Percentiles rank a stretch among this genome's conserved stretches.
Evolutionary conservation across 2,113 vertebrate genomes (phyloP).

Genomic region (Athene cunicularia): DNA sequence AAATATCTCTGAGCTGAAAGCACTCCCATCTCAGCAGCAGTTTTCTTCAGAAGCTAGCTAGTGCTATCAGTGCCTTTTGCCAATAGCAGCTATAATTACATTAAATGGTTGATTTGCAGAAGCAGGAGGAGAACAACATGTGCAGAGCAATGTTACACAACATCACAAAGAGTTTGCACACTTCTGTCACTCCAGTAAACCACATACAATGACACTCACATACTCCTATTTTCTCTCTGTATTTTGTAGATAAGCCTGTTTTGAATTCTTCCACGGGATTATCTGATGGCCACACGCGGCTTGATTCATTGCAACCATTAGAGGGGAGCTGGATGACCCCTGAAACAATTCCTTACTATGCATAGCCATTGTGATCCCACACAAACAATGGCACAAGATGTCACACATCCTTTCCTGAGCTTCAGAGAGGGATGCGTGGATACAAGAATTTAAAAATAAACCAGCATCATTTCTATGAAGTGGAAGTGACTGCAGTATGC

Average conservation of each 20-base stretch:
- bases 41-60: not conserved
- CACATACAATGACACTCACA: not conserved
- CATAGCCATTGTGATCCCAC: not conserved
- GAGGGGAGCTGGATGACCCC: not conserved
- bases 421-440: not conserved
- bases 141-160: slow-evolving; percentile 18
- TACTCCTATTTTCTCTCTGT: not conserved
- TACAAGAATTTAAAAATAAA: not conserved
- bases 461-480: not conserved
- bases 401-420: not conserved
- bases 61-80: slow-evolving; percentile 6
- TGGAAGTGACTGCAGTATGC: not conserved
- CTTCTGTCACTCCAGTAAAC: slow-evolving; percentile 14
- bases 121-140: slow-evolving; percentile 33
- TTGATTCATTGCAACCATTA: not conserved
- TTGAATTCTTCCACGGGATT: not conserved
- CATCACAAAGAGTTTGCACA: not conserved
- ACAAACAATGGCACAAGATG: not conserved
- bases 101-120: slow-evolving; percentile 34
- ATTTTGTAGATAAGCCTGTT: slow-evolving; percentile 2
- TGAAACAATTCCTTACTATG: not conserved
- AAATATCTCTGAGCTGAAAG: not conserved
- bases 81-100: slow-evolving; percentile 35
- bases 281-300: not conserved
- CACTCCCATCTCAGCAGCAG: not conserved